Base-by-base conservation (phyloP, 53 echinoderm and acorn worm genomes). In the Echinometra lucunter region DNA sequence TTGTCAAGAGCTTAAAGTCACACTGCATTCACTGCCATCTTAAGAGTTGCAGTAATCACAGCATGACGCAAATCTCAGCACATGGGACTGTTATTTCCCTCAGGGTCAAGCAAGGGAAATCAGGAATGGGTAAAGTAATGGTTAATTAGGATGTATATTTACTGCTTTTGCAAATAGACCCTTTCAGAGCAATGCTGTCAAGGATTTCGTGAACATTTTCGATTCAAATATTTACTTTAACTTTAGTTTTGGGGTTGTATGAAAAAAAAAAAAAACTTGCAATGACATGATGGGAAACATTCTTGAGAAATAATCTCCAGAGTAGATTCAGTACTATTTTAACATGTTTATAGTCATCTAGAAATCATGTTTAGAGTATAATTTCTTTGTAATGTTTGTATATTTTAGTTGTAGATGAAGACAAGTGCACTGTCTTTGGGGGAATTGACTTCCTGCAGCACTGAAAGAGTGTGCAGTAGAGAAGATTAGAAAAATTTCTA, bases 1-100 rank as follows among this genome's bases (percentile, higher is more conserved):
- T 63, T 57, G 89, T 60, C 60, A 60, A 60, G 89, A 89, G 57
- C 89, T 89, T 89, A 89, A 89, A 89, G 89, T 60, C 89, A 89
- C 60, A 55, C 88, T 55, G 38, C 30, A 63, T 89, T 21, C 89
- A 57, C 21, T 34, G 60, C 60, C 15, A 37, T 13, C 58, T 89
- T 89, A 37, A n/a, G 57, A 17, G 89, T 85, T 45, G 89, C 89
- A 89, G 60, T 37, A 58, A 27, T 85, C 89, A 60, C 89, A 89
- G 89, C 89, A 60, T 60, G 89, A 89, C 40, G 7, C 37, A 35
- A 37, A 58, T 60, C 23, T 28, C 53, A 57, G 53, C 58, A 89
- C 40, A 89, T 89, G 89, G 89, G 89, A 89, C 89, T 25, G 25
- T 85, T 85, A 85, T 85, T 49, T 49, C 85, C 85, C 85, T 27